Evolutionary conservation across 2,888 invertebrate genomes (phyloP).

Genomic region (Balanococcus diminutus): DNA sequence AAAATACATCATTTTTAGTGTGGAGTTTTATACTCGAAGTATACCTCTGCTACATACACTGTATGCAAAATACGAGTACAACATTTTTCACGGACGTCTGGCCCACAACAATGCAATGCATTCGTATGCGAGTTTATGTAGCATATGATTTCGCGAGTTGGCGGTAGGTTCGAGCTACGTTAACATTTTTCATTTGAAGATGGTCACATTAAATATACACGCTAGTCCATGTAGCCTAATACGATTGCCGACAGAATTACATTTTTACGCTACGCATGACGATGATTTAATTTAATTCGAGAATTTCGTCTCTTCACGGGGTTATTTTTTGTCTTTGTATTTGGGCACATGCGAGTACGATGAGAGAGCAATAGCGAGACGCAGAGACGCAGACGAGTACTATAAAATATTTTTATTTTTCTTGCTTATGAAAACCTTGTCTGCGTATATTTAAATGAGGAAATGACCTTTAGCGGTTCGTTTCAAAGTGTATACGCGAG

Average conservation of each 20-base stretch:
- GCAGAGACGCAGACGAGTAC: background rate
- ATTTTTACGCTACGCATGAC: background rate
- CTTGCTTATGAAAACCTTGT: conserved; percentile 23
- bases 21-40: too few species aligned
- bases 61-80: too few species aligned
- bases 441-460: conserved; percentile 24
- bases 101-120: background rate
- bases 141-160: background rate
- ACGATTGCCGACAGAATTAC: conserved; percentile 10
- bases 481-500: background rate
- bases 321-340: background rate
- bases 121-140: background rate
- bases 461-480: conserved; percentile 27
- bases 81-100: background rate
- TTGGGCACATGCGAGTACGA: background rate
- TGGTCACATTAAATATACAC: conserved; percentile 9
- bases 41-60: too few species aligned
- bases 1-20: too few species aligned
- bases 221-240: background rate
- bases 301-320: background rate
- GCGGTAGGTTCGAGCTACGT: conserved; percentile 3
- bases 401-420: conserved; percentile 27
- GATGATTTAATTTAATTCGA: conserved; percentile 21
- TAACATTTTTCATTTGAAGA: background rate
- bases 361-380: background rate